Percentiles rank a stretch among this genome's conserved stretches.
phyloP scores from a whole-genome alignment of 2,888 invertebrate genomes.

The Euplexia lucipara region DNA sequence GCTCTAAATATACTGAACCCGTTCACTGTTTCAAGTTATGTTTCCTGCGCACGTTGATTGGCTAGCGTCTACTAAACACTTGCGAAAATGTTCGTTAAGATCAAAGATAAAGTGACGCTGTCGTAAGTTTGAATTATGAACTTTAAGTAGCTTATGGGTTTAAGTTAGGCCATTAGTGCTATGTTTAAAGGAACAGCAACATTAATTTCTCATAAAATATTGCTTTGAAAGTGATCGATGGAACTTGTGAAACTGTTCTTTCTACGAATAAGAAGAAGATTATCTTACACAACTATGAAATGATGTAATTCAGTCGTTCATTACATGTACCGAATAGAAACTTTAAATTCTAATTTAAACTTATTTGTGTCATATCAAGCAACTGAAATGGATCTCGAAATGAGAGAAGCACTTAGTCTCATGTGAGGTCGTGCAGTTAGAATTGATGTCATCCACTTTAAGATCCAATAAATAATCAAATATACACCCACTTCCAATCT shows the following conservation, averaged over 20 bases:
- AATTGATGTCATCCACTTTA: constrained; percentile 60
- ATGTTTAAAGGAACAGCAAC: constrained; percentile 31
- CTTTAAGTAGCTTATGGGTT: constrained; percentile 40
- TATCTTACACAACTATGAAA: constrained; percentile 14
- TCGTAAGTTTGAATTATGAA: constrained; percentile 64
- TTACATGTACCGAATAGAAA: constrained; percentile 10
- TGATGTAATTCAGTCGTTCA: constrained; percentile 14
- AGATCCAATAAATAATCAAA: constrained; percentile 61
- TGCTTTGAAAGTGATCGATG: constrained; percentile 32
- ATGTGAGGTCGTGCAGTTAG: constrained; percentile 54
- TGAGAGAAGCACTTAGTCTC: constrained; percentile 47
- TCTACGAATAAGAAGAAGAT: background rate
- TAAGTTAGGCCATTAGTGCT: constrained; percentile 38
- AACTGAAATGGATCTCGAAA: constrained; percentile 48
- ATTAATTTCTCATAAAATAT: constrained; percentile 34
- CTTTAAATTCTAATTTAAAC: constrained; percentile 43
- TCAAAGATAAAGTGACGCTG: constrained; percentile 65
- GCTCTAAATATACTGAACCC: constrained; percentile 82
- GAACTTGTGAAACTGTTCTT: constrained; percentile 22
- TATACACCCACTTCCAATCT: constrained; percentile 59
- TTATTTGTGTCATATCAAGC: constrained; percentile 50
- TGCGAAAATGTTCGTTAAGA: constrained; percentile 71
- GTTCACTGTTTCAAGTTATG: constrained; percentile 70
- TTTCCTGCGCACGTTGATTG: constrained; percentile 75
- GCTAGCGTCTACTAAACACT: constrained; percentile 63